Evolutionary conservation across 2,888 invertebrate genomes (phyloP).

Genomic region (Netelia melanura): DNA sequence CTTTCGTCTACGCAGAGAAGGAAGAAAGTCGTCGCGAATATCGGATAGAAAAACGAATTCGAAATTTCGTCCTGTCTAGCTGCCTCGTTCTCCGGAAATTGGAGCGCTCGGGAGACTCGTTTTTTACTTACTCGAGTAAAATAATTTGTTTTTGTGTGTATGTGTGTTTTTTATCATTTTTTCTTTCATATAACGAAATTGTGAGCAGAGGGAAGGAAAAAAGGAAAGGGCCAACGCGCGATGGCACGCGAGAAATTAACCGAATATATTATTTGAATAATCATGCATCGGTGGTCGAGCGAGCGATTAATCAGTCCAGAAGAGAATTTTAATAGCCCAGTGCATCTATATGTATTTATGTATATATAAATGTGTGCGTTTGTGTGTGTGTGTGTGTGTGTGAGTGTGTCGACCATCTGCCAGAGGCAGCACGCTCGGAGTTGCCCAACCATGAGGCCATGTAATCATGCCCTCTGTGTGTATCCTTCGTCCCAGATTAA

Average conservation of each 20-base stretch:
- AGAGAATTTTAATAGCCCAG: conserved; percentile 68
- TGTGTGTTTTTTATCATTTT: background rate
- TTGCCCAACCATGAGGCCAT: conserved; percentile 64
- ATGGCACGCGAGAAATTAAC: conserved; percentile 38
- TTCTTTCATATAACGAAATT: background rate
- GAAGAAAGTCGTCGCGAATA: conserved; percentile 19
- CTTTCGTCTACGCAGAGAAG: background rate
- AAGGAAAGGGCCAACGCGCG: conserved; percentile 2
- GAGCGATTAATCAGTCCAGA: conserved; percentile 78
- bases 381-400: background rate
- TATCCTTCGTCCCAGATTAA: conserved; percentile 62
- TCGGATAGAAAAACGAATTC: conserved; percentile 10
- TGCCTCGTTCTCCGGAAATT: conserved; percentile 37
- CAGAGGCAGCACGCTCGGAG: conserved; percentile 56
- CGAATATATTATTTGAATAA: conserved; percentile 73
- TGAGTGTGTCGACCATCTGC: conserved; percentile 64
- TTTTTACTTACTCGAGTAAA: background rate
- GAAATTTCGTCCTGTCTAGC: conserved; percentile 19
- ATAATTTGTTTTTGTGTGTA: background rate
- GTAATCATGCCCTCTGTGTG: conserved; percentile 49
- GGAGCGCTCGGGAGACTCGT: conserved; percentile 7
- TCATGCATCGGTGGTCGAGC: conserved; percentile 73
- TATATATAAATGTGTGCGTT: background rate
- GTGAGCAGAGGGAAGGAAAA: background rate
- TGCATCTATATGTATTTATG: conserved; percentile 13